Evolutionary conservation across 2,888 invertebrate species (phyloP).

Genomic region (Gisinianus flammeolus): DNA sequence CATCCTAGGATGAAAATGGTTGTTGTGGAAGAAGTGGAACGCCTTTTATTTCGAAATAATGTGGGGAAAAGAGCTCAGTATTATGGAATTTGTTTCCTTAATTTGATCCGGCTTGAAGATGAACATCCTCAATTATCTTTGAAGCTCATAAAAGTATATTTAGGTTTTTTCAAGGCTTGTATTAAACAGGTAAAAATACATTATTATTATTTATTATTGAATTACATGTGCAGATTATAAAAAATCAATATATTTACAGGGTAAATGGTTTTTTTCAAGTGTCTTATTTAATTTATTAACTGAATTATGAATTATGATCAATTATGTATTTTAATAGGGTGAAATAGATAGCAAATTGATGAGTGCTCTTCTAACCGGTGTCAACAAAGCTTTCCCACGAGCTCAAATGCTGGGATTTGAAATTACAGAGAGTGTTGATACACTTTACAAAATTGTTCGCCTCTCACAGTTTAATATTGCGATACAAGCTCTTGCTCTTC

Average conservation of each 20-base stretch:
- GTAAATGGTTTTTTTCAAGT: neutral
- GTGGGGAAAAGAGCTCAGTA: constrained; percentile 86
- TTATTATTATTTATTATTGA: neutral
- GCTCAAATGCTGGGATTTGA: constrained; percentile 69
- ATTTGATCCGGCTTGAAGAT: constrained; percentile 78
- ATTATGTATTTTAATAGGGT: constrained; percentile 65
- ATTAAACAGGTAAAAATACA: constrained; percentile 66
- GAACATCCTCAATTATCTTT: constrained; percentile 78
- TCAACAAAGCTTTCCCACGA: constrained; percentile 84
- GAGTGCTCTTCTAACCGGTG: constrained; percentile 80
- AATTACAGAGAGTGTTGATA: constrained; percentile 72
- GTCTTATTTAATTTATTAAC: neutral
- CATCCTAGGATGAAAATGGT: constrained; percentile 93
- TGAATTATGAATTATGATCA: no score
- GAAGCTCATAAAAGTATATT: constrained; percentile 87
- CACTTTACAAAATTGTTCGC: constrained; percentile 81
- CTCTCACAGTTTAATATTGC: constrained; percentile 75
- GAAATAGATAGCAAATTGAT: constrained; percentile 84
- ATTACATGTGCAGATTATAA: no score
- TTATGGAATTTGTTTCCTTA: constrained; percentile 89
- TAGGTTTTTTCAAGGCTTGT: constrained; percentile 92
- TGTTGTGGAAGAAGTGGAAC: constrained; percentile 86
- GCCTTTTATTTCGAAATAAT: constrained; percentile 83
- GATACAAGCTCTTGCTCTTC: constrained; percentile 68
- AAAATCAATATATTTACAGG: neutral